Evolutionary conservation across 2,113 vertebrate genomes (phyloP).

Genomic region (cattle (Bos taurus)): DNA sequence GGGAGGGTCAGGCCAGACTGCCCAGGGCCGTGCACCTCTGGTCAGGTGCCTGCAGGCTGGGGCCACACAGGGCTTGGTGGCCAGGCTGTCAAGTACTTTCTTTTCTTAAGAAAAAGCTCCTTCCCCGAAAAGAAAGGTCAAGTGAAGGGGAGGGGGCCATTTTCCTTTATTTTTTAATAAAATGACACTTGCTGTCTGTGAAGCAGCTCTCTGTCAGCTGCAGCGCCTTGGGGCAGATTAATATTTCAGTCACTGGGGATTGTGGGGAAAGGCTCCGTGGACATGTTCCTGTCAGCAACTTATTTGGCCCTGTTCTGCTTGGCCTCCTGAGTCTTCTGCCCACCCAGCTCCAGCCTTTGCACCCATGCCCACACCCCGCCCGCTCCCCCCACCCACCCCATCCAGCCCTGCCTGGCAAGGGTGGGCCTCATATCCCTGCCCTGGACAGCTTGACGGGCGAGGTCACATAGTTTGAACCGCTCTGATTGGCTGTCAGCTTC

Average conservation of each 20-base stretch:
- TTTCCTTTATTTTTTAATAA: conserved; percentile 87
- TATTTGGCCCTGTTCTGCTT: conserved; percentile 73
- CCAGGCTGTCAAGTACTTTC: conserved; percentile 33
- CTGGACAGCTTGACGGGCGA: conserved; percentile 73
- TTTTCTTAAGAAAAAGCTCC: conserved; percentile 68
- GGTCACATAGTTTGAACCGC: conserved; percentile 84
- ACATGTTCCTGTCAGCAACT: conserved; percentile 87
- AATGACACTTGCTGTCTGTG: conserved; percentile 89
- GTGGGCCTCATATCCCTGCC: conserved; percentile 40
- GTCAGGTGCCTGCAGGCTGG: not conserved
- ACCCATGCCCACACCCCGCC: not conserved
- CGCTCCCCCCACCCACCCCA: not conserved
- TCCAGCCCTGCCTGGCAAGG: not conserved
- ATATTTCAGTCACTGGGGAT: conserved; percentile 96
- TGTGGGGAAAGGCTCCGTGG: conserved; percentile 77
- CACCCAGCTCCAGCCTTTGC: not conserved
- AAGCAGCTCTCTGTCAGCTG: conserved; percentile 82
- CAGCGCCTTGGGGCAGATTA: conserved; percentile 92
- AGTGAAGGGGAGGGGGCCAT: conserved; percentile 61
- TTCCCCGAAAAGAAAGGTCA: conserved; percentile 80
- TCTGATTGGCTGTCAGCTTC: conserved; percentile 91
- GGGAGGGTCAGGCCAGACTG: not conserved
- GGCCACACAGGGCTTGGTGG: not conserved
- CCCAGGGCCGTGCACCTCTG: not conserved
- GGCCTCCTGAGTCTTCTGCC: conserved; percentile 61